Percentiles rank a stretch among this genome's conserved stretches.
Evolutionary conservation across 2,797 vertebrate species (phyloP).

Genomic region (Protonibea diacanthus): DNA sequence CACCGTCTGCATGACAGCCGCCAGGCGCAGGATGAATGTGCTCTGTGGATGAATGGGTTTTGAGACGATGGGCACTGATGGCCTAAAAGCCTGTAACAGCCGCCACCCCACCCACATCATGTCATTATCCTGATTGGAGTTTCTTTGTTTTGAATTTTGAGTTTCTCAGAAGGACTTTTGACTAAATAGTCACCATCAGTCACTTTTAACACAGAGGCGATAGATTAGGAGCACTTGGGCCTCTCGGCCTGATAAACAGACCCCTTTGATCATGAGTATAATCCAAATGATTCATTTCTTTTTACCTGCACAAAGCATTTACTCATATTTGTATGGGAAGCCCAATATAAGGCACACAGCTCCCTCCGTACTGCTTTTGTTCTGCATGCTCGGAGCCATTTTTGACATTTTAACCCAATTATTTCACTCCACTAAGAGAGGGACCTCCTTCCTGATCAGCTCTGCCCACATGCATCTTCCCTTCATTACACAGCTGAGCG

Average conservation of each 20-base stretch:
- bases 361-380: not conserved
- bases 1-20: not conserved
- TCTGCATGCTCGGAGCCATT: constrained; percentile 9
- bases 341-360: not conserved
- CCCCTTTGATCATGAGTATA: not conserved
- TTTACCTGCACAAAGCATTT: not conserved
- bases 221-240: not conserved
- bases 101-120: not conserved
- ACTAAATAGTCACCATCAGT: not conserved
- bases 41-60: not conserved
- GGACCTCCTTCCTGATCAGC: constrained; percentile 51
- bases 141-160: not conserved
- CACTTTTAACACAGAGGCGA: not conserved
- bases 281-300: not conserved
- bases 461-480: constrained; percentile 50
- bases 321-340: not conserved
- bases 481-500: constrained; percentile 66
- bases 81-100: not conserved
- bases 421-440: constrained; percentile 25
- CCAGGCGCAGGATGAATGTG: not conserved
- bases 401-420: constrained; percentile 30
- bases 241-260: too few species aligned
- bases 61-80: not conserved
- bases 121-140: not conserved
- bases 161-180: not conserved